Evolutionary conservation across 1,140 invertebrate genomes (phyloP), one percentile per base, ranked within the genome.

Genomic region (Lasioglossum albipes): DNA sequence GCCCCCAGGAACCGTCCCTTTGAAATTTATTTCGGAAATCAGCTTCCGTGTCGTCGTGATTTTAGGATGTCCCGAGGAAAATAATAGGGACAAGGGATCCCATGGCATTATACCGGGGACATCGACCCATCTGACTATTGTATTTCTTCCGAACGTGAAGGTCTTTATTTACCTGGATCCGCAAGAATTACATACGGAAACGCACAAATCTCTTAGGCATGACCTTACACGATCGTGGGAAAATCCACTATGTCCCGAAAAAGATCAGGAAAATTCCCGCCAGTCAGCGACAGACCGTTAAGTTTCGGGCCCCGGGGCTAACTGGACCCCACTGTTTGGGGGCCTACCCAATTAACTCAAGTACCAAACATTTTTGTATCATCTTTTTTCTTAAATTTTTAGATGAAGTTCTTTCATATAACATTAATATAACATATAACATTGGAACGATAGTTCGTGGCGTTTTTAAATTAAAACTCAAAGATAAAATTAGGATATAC

Each of bases 91-190:
- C 61, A 36, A 66, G 73, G 36, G 45, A 27, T 69, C 41, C 31
- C 49, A n/a, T 54, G 22, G 45, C 49, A 49, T 82, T 61, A 57
- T 49, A 13, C 45, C 13, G 45, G 36, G 61, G 61, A 73, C 59
- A 82, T 78, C 82, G 72, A 71, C 83, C 79, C 75, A 64, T 77
- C 67, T 79, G 75, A 66, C 84, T 52, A 85, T 86, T 86, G 80
- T 86, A 31, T 45, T 49, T 52, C 57, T 31, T 61, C 20, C 42
- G 20, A 85, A 77, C 64, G 74, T 31, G 70, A 31, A 75, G 52
- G 75, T 85, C 52, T 52, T 80, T 78, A 75, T 87, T 87, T 87
- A 78, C 81, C 81, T 77, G 85, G 54, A 83, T 83, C 54, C 52
- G 68, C 13, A 54, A 86, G 81, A 83, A 83, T 81, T 83, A 83